Conservation (phyloP, 2,797 vertebrate species). For the Brachyrhaphis roseni region DNA sequence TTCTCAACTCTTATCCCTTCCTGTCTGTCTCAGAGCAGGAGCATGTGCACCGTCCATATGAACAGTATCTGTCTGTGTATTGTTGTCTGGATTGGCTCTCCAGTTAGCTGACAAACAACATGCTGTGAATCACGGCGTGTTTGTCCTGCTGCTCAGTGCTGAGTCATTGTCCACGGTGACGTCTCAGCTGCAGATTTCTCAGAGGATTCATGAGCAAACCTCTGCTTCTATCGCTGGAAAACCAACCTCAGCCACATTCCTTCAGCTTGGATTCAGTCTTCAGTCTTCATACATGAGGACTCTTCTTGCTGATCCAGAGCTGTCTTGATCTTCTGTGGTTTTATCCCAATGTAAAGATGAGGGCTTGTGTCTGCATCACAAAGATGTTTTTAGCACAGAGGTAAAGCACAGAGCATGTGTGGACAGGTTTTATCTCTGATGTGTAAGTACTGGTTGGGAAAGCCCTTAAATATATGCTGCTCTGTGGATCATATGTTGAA, state of each 20-base stretch:
- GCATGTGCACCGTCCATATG: neutral
- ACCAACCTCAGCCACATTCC: slow-evolving; percentile 18
- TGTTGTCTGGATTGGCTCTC: slow-evolving; percentile 10
- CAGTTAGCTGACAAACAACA: slow-evolving; percentile 35
- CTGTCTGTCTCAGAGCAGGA: neutral
- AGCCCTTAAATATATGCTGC: slow-evolving; percentile 53
- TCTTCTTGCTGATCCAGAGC: neutral
- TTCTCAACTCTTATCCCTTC: neutral
- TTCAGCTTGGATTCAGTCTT: neutral
- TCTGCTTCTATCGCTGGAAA: slow-evolving; percentile 26
- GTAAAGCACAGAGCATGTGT: slow-evolving; percentile 27
- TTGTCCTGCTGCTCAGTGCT: slow-evolving; percentile 32
- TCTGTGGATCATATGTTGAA: slow-evolving; percentile 9
- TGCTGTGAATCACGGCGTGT: slow-evolving; percentile 43
- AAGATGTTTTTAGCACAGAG: slow-evolving; percentile 11
- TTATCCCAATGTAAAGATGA: neutral
- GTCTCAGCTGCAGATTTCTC: slow-evolving; percentile 41
- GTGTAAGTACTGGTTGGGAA: slow-evolving; percentile 50
- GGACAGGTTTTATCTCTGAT: slow-evolving; percentile 15
- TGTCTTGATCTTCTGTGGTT: slow-evolving; percentile 5
- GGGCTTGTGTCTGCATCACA: neutral
- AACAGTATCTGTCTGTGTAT: neutral
- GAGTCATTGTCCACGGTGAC: slow-evolving; percentile 36
- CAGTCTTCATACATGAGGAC: neutral
- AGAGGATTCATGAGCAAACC: slow-evolving; percentile 44